Percentiles rank a stretch among this genome's conserved stretches.
These are phyloP conservation scores for Perccottus glenii DNA, from an alignment of 2,113 vertebrate species.

Conservation along the genomic window DNA sequence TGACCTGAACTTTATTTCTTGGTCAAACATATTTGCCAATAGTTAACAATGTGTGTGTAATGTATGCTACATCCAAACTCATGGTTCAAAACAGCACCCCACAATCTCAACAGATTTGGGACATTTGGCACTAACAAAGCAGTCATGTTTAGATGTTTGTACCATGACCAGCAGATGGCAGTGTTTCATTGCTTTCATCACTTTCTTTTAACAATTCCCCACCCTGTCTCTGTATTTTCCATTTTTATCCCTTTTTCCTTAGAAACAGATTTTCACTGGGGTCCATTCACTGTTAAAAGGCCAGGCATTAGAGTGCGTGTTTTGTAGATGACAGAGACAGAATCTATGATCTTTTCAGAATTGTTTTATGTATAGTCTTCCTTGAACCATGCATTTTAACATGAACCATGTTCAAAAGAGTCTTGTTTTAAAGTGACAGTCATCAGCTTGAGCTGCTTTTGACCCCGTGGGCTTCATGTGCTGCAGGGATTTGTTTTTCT, in stretches of 20 bases:
- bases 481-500: constrained; percentile 5
- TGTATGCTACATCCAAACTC: constrained; percentile 30
- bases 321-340: constrained; percentile 43
- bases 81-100: constrained; percentile 46
- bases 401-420: constrained; percentile 22
- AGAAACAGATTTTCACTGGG: constrained; percentile 66
- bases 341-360: constrained; percentile 8
- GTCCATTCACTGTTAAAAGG: constrained; percentile 31
- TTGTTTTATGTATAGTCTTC: constrained; percentile 31
- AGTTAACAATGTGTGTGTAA: too few relatives aligned
- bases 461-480: constrained; percentile 11
- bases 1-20: too few relatives aligned
- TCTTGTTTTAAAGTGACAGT: constrained; percentile 15
- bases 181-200: constrained; percentile 57
- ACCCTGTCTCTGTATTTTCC: constrained; percentile 59
- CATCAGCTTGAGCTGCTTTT: constrained; percentile 4
- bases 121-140: background rate
- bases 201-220: constrained; percentile 23
- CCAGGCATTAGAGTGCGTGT: constrained; percentile 44
- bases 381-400: constrained; percentile 16
- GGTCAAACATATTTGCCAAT: too few relatives aligned
- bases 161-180: constrained; percentile 64
- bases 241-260: constrained; percentile 74
- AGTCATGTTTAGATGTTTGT: background rate
- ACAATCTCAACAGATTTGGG: constrained; percentile 21